Conservation (phyloP, 2,888 invertebrate genomes). For the Yponomeuta evonymella region DNA sequence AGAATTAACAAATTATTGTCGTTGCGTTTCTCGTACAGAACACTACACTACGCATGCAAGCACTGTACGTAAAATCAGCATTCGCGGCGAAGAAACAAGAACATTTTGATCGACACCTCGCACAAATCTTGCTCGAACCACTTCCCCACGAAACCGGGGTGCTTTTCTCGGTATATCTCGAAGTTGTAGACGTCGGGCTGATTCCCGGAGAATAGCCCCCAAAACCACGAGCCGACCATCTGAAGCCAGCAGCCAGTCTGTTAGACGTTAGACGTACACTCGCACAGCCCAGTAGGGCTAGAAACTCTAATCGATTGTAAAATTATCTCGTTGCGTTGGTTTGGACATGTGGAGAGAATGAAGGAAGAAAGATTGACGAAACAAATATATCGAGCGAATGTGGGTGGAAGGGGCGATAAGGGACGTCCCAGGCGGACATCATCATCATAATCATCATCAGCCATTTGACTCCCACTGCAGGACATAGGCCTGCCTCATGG, state of each 20-base stretch:
- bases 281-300: neutral
- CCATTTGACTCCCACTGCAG: no score
- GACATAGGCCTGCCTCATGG: no score
- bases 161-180: neutral
- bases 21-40: neutral
- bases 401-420: no score
- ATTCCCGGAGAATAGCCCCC: neutral
- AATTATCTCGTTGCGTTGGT: no score
- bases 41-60: neutral
- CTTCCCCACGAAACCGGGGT: slow-evolving; percentile 18
- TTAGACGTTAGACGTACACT: no score
- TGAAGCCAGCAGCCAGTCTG: slow-evolving; percentile 20
- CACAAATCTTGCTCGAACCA: slow-evolving; percentile 22
- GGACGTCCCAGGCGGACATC: no score
- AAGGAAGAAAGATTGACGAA: no score
- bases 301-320: neutral
- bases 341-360: no score
- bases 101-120: slow-evolving; percentile 15
- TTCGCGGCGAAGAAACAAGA: neutral
- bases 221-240: slow-evolving; percentile 14
- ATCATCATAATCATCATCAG: no score
- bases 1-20: neutral
- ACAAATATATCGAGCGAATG: no score
- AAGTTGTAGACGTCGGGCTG: neutral
- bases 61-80: neutral